phyloP scores from a whole-genome alignment of 2,113 vertebrate genomes.

The Gobiocypris rarus region DNA sequence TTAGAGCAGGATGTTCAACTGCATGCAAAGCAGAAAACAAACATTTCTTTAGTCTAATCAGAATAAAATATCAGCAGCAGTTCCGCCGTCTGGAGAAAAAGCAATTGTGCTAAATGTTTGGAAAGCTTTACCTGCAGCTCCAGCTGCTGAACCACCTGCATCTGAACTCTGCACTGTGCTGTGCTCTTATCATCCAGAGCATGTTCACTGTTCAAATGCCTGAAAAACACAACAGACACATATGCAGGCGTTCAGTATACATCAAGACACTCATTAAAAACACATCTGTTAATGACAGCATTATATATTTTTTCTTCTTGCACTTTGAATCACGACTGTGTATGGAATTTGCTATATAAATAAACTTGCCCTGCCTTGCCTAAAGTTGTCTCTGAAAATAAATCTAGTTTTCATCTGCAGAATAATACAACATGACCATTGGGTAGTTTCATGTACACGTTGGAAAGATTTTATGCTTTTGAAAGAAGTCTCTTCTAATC shows the following conservation, averaged over 20 bases:
- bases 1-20: constrained; percentile 28
- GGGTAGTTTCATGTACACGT: not conserved
- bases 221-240: constrained; percentile 62
- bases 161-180: constrained; percentile 98
- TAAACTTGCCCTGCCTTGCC: not conserved
- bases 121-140: constrained; percentile 88
- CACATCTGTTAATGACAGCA: not conserved
- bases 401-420: not conserved
- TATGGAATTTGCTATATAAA: not conserved
- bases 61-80: not conserved
- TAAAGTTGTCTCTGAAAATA: not conserved
- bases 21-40: constrained; percentile 44
- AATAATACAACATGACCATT: not conserved
- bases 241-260: not conserved
- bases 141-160: constrained; percentile 99
- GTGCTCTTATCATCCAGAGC: constrained; percentile 98
- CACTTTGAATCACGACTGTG: not conserved
- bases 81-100: not conserved
- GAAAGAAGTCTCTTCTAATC: not conserved
- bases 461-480: not conserved
- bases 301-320: not conserved
- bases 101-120: not conserved
- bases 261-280: not conserved
- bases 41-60: constrained; percentile 41
- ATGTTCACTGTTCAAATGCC: constrained; percentile 98